Evolutionary conservation across 1,140 invertebrate species (phyloP).

Genomic region (Lasaia peninsularis): DNA sequence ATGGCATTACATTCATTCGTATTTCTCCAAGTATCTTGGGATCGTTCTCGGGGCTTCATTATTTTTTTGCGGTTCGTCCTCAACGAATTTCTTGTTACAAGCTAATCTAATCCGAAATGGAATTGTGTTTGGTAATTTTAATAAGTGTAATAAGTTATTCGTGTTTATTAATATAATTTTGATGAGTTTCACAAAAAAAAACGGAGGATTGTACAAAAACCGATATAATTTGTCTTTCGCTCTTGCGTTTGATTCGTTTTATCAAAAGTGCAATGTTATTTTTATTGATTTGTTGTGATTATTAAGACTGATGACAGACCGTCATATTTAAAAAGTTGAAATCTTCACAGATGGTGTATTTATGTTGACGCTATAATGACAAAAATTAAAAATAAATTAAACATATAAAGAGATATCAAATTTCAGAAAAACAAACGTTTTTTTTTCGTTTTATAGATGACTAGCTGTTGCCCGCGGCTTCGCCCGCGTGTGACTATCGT

Average conservation of each 20-base stretch:
- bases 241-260: not conserved
- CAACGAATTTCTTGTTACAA: conserved; percentile 49
- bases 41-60: conserved; percentile 42
- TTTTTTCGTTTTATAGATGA: too few relatives aligned
- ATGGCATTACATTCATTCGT: conserved; percentile 73
- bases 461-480: too few relatives aligned
- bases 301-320: too few relatives aligned
- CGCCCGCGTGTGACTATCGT: too few relatives aligned
- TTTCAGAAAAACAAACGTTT: too few relatives aligned
- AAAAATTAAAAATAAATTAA: too few relatives aligned
- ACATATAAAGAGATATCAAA: too few relatives aligned
- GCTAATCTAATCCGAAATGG: conserved; percentile 47
- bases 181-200: conserved; percentile 4
- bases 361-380: too few relatives aligned
- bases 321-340: too few relatives aligned
- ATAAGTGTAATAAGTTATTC: conserved; percentile 2
- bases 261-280: not conserved
- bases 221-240: not conserved
- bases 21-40: conserved; percentile 64
- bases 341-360: too few relatives aligned
- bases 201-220: not conserved
- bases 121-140: conserved; percentile 38
- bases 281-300: too few relatives aligned
- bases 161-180: conserved; percentile 3
- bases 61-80: conserved; percentile 45